phyloP scores from a whole-genome alignment of 2,797 vertebrate genomes.

The Pangasius sanitwongsei region DNA sequence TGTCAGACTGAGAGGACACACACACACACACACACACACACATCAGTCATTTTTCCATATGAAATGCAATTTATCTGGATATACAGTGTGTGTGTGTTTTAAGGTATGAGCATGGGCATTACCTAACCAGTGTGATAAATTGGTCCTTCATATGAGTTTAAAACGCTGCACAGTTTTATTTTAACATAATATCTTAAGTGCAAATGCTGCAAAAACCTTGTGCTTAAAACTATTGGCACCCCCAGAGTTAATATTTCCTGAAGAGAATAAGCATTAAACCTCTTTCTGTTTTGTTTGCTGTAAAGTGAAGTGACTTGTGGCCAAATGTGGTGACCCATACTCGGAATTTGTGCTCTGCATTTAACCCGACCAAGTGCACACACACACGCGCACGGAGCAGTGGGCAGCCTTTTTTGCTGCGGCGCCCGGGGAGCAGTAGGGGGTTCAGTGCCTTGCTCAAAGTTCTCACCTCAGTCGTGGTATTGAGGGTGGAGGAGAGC shows the following conservation, averaged over 20 bases:
- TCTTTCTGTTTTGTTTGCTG: neutral
- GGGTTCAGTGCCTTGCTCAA: too few species aligned
- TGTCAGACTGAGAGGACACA: neutral
- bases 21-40: conserved; percentile 11
- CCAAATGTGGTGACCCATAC: too few species aligned
- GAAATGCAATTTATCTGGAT: conserved; percentile 1
- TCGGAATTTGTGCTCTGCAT: too few species aligned
- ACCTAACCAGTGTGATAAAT: neutral
- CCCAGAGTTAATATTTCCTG: neutral
- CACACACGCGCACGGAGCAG: too few species aligned
- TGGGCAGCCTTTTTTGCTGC: too few species aligned
- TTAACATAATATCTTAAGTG: neutral
- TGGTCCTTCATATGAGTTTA: neutral
- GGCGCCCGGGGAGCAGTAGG: too few species aligned
- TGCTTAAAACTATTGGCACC: neutral
- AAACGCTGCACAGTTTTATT: neutral
- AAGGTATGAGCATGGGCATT: neutral
- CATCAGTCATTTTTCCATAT: neutral
- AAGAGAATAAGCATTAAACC: neutral
- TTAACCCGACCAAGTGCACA: too few species aligned
- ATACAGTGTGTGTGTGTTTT: neutral
- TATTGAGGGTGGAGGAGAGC: too few species aligned
- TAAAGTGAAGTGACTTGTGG: neutral
- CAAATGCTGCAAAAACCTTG: neutral
- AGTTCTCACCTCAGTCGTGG: too few species aligned